These are phyloP conservation scores for Aleiodes sp. DNA, from an alignment of 1,140 invertebrate genomes.

Conservation along the genomic window DNA sequence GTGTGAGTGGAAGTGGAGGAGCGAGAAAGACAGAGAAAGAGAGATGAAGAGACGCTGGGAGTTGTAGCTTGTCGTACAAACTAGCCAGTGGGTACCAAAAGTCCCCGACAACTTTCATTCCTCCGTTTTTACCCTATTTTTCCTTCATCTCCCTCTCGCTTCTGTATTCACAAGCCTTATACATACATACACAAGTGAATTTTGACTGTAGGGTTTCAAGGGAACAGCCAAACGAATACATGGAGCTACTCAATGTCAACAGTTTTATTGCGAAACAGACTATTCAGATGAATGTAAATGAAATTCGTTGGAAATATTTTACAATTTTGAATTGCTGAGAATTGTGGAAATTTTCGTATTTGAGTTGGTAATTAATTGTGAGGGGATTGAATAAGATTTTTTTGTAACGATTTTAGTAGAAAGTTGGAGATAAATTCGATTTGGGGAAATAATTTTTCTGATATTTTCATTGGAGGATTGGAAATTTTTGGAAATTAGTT, in stretches of 20 bases:
- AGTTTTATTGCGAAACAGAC: neutral
- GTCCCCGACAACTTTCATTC: constrained; percentile 11
- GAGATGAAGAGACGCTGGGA: constrained; percentile 42
- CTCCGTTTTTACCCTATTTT: neutral
- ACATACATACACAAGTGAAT: neutral
- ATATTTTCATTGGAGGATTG: no score
- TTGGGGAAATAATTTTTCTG: no score
- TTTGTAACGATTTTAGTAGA: no score
- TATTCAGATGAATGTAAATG: no score
- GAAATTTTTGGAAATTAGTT: no score
- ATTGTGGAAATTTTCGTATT: no score
- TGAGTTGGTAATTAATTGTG: no score
- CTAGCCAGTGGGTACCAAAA: constrained; percentile 32
- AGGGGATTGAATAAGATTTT: no score
- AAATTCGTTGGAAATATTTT: no score
- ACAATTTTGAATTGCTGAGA: no score
- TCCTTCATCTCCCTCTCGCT: neutral
- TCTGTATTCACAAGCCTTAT: neutral
- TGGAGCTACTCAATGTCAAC: neutral
- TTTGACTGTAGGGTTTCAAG: neutral
- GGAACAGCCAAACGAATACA: neutral
- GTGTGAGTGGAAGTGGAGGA: neutral
- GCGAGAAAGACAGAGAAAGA: no score
- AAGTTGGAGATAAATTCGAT: no score
- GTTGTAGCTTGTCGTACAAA: constrained; percentile 46